Conservation (phyloP, 1,140 invertebrate species). For the Caenorhabditis inopinata region DNA sequence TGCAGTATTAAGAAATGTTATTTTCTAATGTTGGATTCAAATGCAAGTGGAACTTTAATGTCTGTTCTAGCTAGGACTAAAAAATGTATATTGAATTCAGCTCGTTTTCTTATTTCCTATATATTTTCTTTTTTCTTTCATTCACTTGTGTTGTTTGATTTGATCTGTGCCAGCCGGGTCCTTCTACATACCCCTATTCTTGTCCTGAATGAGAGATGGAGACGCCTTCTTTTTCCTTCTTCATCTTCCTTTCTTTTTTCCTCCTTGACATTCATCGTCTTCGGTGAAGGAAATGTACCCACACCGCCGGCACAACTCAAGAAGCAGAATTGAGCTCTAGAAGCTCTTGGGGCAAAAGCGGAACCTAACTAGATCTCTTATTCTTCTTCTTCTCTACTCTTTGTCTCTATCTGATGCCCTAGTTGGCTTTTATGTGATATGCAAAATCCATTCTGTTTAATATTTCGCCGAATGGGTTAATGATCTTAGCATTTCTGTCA, state of each 20-base stretch:
- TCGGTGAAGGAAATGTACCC: slow-evolving; percentile 26
- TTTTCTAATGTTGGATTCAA: too few relatives aligned
- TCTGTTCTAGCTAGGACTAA: not conserved
- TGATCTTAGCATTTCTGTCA: too few relatives aligned
- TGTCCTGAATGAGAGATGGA: slow-evolving; percentile 1
- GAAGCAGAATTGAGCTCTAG: slow-evolving; percentile 22
- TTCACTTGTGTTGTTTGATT: slow-evolving; percentile 31
- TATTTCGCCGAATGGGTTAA: not conserved
- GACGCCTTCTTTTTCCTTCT: slow-evolving; percentile 26
- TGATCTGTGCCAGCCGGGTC: slow-evolving; percentile 22
- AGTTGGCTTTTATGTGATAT: not conserved
- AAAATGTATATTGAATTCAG: slow-evolving; percentile 2
- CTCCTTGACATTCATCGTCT: slow-evolving; percentile 30
- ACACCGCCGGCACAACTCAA: slow-evolving; percentile 29
- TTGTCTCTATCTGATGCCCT: not conserved
- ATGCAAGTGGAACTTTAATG: not conserved
- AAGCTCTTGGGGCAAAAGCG: slow-evolving; percentile 24
- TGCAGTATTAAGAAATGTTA: too few relatives aligned
- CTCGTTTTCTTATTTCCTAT: not conserved
- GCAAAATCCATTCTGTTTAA: not conserved
- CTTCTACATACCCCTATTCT: slow-evolving; percentile 37
- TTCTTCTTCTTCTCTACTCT: slow-evolving; percentile 4
- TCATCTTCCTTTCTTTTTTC: slow-evolving; percentile 1
- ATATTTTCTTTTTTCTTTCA: not conserved
- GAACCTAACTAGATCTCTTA: slow-evolving; percentile 22